Evolutionary conservation across 2,888 invertebrate genomes (phyloP), one percentile per base, ranked within the genome.

Genomic region (Nomada fucata): DNA sequence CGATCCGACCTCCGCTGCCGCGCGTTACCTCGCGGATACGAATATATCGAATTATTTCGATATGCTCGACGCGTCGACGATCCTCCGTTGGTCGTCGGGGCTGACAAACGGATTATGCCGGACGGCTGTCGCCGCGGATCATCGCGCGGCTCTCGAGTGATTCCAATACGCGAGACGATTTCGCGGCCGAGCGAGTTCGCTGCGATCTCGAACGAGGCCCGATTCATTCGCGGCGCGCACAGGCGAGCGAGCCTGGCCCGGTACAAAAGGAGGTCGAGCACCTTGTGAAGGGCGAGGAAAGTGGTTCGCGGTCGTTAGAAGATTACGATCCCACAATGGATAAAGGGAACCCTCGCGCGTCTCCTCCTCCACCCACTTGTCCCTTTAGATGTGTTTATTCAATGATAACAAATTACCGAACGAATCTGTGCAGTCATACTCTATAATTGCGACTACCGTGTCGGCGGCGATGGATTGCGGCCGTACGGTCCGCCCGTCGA

Each of bases 351-450:
- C 77, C 70, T n/a, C 53, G 11, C 53, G 11, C 53, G 64, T 29
- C 63, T 29, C 79, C 61, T 64, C 76, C 82, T 79, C 82, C 83
- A 71, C 83, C 88, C 82, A 73, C 88, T 82, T 82, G 81, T 85
- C 77, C 83, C 76, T 74, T 82, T 74, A 83, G 87, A 89, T 89
- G 88, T 91, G 88, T 91, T 91, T 89, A 90, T 90, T 91, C 91
- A 90, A 91, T 90, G 91, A 91, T 89, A 91, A 92, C 92, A 92
- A 92, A 92, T 92, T 92, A 91, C 90, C 88, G 85, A 88, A 88
- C 89, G 88, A 89, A 91, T 92, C 86, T 92, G 92, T 92, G 88
- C 89, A 92, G 92, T 92, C 92, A 92, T 92, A 92, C 90, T 92
- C 90, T 88, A 90, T 92, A 92, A 92, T 92, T 92, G 92, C 89